phyloP scores from a whole-genome alignment of 2,888 invertebrate genomes.

The Drosophila mayaguana region DNA sequence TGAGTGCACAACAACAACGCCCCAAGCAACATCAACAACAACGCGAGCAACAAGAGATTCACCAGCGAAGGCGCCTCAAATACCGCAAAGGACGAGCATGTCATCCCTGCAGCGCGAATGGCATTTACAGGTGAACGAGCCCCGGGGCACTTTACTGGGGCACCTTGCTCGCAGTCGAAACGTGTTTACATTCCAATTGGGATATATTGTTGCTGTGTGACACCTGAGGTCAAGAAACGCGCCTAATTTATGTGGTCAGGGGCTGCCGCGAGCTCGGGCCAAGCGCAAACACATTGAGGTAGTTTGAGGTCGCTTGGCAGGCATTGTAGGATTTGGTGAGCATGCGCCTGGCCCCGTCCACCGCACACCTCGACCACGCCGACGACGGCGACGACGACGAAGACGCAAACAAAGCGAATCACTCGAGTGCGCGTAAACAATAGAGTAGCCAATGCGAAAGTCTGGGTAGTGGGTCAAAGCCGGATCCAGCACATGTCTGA shows the following conservation, averaged over 20 bases:
- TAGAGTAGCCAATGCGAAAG: conserved; percentile 19
- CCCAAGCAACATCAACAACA: conserved; percentile 86
- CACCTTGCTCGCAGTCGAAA: neutral
- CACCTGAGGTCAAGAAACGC: conserved; percentile 71
- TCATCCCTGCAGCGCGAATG: conserved; percentile 86
- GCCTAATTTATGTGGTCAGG: conserved; percentile 15
- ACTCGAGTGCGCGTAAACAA: conserved; percentile 35
- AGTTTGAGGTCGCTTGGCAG: conserved; percentile 51
- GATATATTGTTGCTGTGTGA: conserved; percentile 9
- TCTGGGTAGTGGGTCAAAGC: conserved; percentile 29
- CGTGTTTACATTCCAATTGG: conserved; percentile 6
- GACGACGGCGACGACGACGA: too few species aligned
- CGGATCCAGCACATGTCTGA: conserved; percentile 13
- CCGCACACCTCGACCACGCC: neutral
- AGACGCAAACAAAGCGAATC: conserved; percentile 10
- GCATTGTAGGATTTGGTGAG: conserved; percentile 41
- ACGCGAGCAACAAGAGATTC: conserved; percentile 85
- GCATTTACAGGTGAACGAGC: conserved; percentile 82
- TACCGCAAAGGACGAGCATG: conserved; percentile 76
- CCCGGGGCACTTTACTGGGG: neutral
- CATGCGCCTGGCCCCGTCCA: conserved; percentile 39
- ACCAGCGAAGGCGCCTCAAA: conserved; percentile 70
- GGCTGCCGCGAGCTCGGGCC: conserved; percentile 39
- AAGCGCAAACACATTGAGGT: conserved; percentile 67
- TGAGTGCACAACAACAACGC: conserved; percentile 86